phyloP scores from a whole-genome alignment of 2,888 invertebrate genomes.

The Allygus modestus region DNA sequence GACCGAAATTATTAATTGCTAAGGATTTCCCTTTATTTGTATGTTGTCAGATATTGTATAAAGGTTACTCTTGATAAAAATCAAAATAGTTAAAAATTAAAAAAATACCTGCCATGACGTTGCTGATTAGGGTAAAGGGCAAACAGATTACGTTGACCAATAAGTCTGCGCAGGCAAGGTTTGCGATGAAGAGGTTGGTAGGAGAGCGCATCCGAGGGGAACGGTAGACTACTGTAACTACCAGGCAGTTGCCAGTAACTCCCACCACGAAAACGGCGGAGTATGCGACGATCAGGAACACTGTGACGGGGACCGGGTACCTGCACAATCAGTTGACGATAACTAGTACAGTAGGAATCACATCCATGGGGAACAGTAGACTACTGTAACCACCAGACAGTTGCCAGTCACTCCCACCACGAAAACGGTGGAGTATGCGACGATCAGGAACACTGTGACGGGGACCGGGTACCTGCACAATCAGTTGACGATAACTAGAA shows the following conservation, averaged over 20 bases:
- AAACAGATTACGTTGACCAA: conserved; percentile 78
- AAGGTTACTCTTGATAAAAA: too few relatives aligned
- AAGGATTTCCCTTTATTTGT: too few relatives aligned
- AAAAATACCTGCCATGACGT: conserved; percentile 76
- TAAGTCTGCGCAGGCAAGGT: conserved; percentile 78
- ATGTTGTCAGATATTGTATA: too few relatives aligned
- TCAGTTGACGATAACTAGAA: too few relatives aligned
- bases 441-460: conserved; percentile 72
- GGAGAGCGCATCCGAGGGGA: conserved; percentile 75
- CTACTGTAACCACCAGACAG: conserved; percentile 65
- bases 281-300: conserved; percentile 74
- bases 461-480: conserved; percentile 61
- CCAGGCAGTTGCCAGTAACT: conserved; percentile 74
- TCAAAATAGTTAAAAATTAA: too few relatives aligned
- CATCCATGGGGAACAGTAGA: not conserved
- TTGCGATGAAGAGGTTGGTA: conserved; percentile 78
- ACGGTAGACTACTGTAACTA: conserved; percentile 73
- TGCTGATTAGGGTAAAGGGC: conserved; percentile 78
- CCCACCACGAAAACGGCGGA: conserved; percentile 74
- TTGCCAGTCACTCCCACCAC: conserved; percentile 75
- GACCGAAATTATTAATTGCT: too few relatives aligned
- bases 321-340: conserved; percentile 61
- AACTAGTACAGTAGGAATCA: not conserved
- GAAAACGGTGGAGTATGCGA: conserved; percentile 75
- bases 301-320: conserved; percentile 70